These are phyloP conservation scores for Phocides pigmalion DNA, from an alignment of 1,140 invertebrate genomes.

Conservation along the genomic window DNA sequence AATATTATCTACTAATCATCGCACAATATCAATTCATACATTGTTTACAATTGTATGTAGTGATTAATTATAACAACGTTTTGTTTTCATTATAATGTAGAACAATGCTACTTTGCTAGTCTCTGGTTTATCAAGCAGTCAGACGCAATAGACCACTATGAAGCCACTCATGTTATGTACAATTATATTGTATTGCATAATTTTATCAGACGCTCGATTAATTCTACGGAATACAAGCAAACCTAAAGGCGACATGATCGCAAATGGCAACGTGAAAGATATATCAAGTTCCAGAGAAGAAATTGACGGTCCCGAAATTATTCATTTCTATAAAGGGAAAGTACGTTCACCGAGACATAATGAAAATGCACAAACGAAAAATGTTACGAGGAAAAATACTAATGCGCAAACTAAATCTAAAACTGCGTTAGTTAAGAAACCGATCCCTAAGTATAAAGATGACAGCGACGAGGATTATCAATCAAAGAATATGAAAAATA, in stretches of 20 bases:
- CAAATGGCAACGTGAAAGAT: constrained; percentile 3
- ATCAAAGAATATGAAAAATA: constrained; percentile 39
- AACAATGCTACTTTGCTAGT: constrained; percentile 47
- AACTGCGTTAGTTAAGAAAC: constrained; percentile 56
- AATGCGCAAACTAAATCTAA: constrained; percentile 31
- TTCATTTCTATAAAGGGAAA: constrained; percentile 33
- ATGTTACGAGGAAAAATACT: constrained; percentile 31
- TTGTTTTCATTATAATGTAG: constrained; percentile 59
- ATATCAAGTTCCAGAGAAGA: constrained; percentile 20
- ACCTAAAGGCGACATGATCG: not conserved
- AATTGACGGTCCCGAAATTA: constrained; percentile 20
- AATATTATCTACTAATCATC: constrained; percentile 49
- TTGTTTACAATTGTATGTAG: constrained; percentile 50
- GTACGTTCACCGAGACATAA: constrained; percentile 30
- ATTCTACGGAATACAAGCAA: constrained; percentile 16
- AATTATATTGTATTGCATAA: constrained; percentile 28
- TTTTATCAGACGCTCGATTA: constrained; percentile 21
- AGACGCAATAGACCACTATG: constrained; percentile 46
- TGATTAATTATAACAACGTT: constrained; percentile 58
- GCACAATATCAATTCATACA: constrained; percentile 36
- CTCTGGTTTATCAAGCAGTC: constrained; percentile 15
- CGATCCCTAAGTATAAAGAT: constrained; percentile 64
- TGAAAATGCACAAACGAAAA: constrained; percentile 14
- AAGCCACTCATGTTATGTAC: constrained; percentile 38
- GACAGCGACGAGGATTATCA: constrained; percentile 64